Conservation (phyloP, 2,888 invertebrate species). For the Zygaena filipendulae region DNA sequence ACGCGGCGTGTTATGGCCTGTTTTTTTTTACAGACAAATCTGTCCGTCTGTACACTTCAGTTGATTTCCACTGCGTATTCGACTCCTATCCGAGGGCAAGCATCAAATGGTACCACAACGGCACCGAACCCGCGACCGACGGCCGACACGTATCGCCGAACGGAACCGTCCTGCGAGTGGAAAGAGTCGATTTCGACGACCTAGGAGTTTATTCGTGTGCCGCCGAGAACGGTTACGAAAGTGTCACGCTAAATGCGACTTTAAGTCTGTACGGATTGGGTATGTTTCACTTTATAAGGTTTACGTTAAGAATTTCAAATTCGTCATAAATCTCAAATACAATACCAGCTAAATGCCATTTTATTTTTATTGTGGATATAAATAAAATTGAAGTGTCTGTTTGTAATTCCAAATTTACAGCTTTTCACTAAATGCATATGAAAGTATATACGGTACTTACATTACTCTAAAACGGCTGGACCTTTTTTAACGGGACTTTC, state of each 20-base stretch:
- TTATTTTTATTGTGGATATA: too few relatives aligned
- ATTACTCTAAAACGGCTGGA: too few relatives aligned
- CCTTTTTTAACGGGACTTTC: too few relatives aligned
- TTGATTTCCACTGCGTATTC: slow-evolving; percentile 29
- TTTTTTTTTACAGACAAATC: slow-evolving; percentile 30
- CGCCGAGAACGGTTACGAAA: slow-evolving; percentile 57
- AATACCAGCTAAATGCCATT: neutral
- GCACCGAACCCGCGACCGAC: slow-evolving; percentile 20
- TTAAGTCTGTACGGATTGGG: slow-evolving; percentile 38
- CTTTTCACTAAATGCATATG: too few relatives aligned
- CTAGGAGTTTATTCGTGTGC: slow-evolving; percentile 62
- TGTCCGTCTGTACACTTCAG: slow-evolving; percentile 33
- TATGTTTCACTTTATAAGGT: too few relatives aligned
- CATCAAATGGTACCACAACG: slow-evolving; percentile 41
- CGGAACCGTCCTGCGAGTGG: slow-evolving; percentile 26
- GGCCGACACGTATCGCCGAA: slow-evolving; percentile 27
- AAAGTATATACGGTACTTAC: too few relatives aligned
- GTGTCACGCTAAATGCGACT: slow-evolving; percentile 26
- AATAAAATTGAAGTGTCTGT: too few relatives aligned
- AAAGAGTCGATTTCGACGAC: slow-evolving; percentile 32
- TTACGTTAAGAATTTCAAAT: too few relatives aligned
- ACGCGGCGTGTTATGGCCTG: too few relatives aligned
- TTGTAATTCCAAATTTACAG: too few relatives aligned
- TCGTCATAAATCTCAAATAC: too few relatives aligned
- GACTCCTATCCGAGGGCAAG: slow-evolving; percentile 29